These are phyloP conservation scores for Torymus tubicola DNA, from an alignment of 2,888 invertebrate species.

Conservation along the genomic window DNA sequence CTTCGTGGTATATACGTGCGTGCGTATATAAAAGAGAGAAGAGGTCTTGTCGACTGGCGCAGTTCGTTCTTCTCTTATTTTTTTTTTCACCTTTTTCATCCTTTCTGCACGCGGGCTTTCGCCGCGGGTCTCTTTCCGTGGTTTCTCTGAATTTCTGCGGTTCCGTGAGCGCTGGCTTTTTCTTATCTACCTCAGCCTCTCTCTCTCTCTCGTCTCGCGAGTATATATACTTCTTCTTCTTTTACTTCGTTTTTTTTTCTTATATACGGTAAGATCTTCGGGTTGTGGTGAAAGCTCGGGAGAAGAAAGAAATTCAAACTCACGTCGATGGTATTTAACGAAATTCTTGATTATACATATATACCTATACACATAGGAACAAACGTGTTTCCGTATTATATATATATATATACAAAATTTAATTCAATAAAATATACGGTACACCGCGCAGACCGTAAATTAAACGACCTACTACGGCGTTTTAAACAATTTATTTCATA, in stretches of 20 bases:
- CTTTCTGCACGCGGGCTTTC: not conserved
- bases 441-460: too few relatives aligned
- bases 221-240: not conserved
- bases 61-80: not conserved
- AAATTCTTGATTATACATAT: not conserved
- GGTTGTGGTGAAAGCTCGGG: conserved; percentile 29
- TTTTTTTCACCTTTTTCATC: not conserved
- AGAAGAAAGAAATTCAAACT: conserved; percentile 23
- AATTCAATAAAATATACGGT: too few relatives aligned
- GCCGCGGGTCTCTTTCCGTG: conserved; percentile 12
- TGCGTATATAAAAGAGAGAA: too few relatives aligned
- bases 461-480: too few relatives aligned
- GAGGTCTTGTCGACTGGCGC: not conserved
- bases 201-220: not conserved
- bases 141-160: conserved; percentile 44
- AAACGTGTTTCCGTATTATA: too few relatives aligned
- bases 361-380: too few relatives aligned
- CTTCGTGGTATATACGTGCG: too few relatives aligned
- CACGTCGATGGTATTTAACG: not conserved
- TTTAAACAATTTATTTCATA: too few relatives aligned
- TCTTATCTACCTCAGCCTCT: conserved; percentile 4
- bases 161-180: not conserved
- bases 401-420: too few relatives aligned
- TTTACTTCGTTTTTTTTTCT: not conserved
- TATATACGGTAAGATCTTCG: not conserved